phyloP scores from a whole-genome alignment of 1,140 invertebrate genomes.

The Aphidius ervi region DNA sequence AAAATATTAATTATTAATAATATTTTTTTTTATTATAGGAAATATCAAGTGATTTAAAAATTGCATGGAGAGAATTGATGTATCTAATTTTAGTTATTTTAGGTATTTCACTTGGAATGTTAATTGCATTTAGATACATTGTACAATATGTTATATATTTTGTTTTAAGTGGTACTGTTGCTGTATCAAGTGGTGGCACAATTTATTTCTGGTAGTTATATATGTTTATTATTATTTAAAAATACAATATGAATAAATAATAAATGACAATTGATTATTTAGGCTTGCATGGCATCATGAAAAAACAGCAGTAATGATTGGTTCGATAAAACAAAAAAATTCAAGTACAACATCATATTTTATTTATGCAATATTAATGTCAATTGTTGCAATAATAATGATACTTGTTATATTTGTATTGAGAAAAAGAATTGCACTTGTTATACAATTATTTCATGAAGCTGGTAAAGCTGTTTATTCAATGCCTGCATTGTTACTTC shows the following conservation, averaged over 20 bases:
- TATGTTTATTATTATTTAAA: constrained; percentile 18
- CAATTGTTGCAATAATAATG: constrained; percentile 61
- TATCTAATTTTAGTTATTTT: constrained; percentile 60
- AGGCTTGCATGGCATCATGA: constrained; percentile 38
- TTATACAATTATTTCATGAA: constrained; percentile 70
- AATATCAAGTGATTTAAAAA: constrained; percentile 59
- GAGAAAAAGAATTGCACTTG: constrained; percentile 67
- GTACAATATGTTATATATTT: constrained; percentile 67
- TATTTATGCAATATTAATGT: constrained; percentile 59
- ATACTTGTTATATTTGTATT: constrained; percentile 67
- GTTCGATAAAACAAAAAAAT: constrained; percentile 42
- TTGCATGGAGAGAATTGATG: constrained; percentile 61
- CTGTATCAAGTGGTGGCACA: constrained; percentile 60
- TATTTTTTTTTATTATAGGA: constrained; percentile 52
- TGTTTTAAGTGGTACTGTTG: constrained; percentile 58
- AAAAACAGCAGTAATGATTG: constrained; percentile 37
- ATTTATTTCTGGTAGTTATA: constrained; percentile 63
- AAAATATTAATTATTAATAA: constrained; percentile 11
- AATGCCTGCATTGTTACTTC: constrained; percentile 71
- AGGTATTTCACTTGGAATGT: constrained; percentile 59
- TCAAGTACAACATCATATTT: constrained; percentile 47
- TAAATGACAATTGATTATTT: constrained; percentile 11
- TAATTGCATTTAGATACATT: constrained; percentile 61
- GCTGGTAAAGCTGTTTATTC: constrained; percentile 68
- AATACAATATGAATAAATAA: constrained; percentile 30